Evolutionary conservation across 2,113 vertebrate species (phyloP).

Genomic region (Sitta europaea): DNA sequence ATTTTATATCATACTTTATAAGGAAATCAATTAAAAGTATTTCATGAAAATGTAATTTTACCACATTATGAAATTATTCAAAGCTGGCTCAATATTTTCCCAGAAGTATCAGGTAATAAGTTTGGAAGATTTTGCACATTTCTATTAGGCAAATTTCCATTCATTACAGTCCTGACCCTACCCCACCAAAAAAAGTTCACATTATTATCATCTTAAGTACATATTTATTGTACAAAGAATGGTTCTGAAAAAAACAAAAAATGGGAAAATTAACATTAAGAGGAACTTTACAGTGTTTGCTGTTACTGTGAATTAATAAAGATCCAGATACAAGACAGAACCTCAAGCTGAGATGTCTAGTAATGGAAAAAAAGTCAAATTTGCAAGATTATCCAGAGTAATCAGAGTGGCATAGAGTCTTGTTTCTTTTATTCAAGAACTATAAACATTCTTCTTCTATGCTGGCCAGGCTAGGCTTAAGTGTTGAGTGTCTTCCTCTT

Average conservation of each 20-base stretch:
- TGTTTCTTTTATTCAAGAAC: neutral
- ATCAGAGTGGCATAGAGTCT: neutral
- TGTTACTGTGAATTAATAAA: neutral
- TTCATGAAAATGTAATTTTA: neutral
- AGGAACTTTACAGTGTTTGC: neutral
- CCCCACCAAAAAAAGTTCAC: neutral
- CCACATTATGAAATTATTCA: neutral
- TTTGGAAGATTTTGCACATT: neutral
- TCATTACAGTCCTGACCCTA: neutral
- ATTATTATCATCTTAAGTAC: neutral
- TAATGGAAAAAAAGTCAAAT: neutral
- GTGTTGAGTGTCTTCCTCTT: neutral
- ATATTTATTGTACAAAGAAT: neutral
- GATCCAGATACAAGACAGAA: neutral
- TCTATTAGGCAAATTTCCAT: neutral
- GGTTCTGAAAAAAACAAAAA: neutral
- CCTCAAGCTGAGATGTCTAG: neutral
- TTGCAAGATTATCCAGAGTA: neutral
- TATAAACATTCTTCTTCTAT: neutral
- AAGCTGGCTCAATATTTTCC: neutral
- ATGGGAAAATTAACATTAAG: neutral
- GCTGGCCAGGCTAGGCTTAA: neutral
- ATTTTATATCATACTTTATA: neutral
- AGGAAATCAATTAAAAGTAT: neutral
- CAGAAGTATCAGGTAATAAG: neutral